Evolutionary conservation across 2,113 vertebrate genomes (phyloP), one percentile per base, ranked within the genome.

Genomic region (Geococcyx californianus): DNA sequence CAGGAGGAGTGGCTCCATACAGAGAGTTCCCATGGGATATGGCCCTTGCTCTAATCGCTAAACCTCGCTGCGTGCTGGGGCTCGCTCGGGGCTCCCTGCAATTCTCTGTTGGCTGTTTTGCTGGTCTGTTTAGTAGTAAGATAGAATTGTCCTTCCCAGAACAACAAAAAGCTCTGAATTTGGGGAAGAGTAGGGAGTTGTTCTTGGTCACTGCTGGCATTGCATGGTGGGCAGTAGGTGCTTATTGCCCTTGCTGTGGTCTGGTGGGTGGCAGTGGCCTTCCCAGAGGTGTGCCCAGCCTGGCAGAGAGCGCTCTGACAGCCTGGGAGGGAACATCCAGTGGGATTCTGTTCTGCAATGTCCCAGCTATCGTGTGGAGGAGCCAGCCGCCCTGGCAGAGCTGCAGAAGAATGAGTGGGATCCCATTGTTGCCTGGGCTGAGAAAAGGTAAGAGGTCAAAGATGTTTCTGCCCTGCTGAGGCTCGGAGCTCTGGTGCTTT

Each of bases 361-460:
- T 95, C 89, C 82, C 91, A 99, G 99, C 97, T 99, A 99, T 97
- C 99, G 99, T 93, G 98, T 99, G 59, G 99, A 99, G 64, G 99
- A 99, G 31, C 99, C 99, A 11, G 76, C 97, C 10, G 98, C 96
- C 51, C 97, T 99, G 97, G 99, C 99, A 62, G 99, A 99, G 85
- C 98, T 99, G 58, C 99, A 99, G 95, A 99, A 96, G 94, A 99
- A 98, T 31, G 99, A 99, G 70, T 99, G 99, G 99, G 99, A 99
- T 87, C 99, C 99, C 1, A 77, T 99, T 66, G 95, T 99, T 2
- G 56, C 98, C 13, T 99, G 99, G 99, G 99, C 98, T 54, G 98
- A 99, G 96, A 97, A 99, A 74, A 98, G 99, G 99, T 99, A 89
- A 97, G 96, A 51, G 16, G 16, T 31, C 10, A 47, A 40, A 60